Evolutionary conservation across 1,140 invertebrate species (phyloP), one percentile per base, ranked within the genome.

Genomic region (Drosophila eugracilis): DNA sequence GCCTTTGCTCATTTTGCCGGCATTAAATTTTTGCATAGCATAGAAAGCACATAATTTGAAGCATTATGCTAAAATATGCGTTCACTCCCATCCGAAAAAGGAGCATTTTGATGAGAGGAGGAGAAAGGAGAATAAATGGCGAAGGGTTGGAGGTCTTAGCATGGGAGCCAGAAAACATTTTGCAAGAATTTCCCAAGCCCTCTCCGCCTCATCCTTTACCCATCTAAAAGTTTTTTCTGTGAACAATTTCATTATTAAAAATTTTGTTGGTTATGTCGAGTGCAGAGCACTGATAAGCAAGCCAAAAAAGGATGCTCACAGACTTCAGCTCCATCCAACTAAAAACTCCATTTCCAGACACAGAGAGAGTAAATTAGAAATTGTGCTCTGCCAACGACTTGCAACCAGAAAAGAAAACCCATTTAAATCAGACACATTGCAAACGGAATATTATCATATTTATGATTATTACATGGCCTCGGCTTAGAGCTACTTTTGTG

Each of bases 41-140:
- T 54, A 57, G 70, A 77, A 73, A 77, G 78, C 74, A 81, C 74
- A 81, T 85, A 79, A 88, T 85, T 88, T 85, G 67, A 86, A 77
- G 81, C 78, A 85, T 88, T 85, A 81, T 85, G 81, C 70, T 85
- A 85, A 85, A 85, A 85, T 88, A 85, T 85, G 81, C 81, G 63
- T 72, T 78, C 71, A 55, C 57, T 63, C 50, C 58, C 59, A 52
- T 57, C 57, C 49, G 49, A 37, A 55, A 55, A 37, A 34, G 53
- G 19, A 65, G 59, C 75, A 72, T 42, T 52, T 66, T 66, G 28
- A 34, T 49, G 26, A 34, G 30, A 32, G 10, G 9, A 9, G 21
- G 34, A 34, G n/a, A n/a, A n/a, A n/a, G n/a, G n/a, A n/a, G n/a
- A n/a, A n/a, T n/a, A n/a, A 19, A 6, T 19, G 17, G 10, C 2